Percentiles rank a stretch among this genome's conserved stretches.
Evolutionary conservation across 2,797 vertebrate genomes (phyloP).

Genomic region (Threskiornis aethiopicus): DNA sequence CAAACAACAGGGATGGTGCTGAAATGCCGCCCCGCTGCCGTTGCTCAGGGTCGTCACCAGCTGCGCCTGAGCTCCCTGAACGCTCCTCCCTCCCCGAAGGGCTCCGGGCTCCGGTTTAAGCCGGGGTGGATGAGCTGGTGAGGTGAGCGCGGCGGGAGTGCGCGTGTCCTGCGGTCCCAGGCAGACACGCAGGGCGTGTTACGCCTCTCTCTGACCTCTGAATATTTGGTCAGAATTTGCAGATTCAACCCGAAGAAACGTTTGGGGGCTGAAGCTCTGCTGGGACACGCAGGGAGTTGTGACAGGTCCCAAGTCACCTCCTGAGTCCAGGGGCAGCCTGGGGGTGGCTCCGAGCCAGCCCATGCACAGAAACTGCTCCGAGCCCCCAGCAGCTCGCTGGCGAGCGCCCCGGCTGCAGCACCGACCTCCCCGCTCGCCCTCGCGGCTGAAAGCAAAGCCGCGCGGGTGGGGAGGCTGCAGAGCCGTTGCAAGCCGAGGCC

Average conservation of each 20-base stretch:
- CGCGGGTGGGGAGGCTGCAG: fast-evolving
- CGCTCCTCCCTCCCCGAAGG: neutral
- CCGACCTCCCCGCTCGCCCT: neutral
- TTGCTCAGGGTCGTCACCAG: neutral
- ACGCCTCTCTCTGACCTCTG: neutral
- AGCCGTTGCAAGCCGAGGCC: neutral
- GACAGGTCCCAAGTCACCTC: neutral
- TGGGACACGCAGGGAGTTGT: neutral
- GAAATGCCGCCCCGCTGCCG: fast-evolving
- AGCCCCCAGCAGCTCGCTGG: fast-evolving
- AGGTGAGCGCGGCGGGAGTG: neutral
- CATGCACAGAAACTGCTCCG: neutral
- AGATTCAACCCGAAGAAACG: neutral
- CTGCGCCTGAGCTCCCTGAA: neutral
- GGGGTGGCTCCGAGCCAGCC: neutral
- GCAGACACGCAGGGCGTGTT: neutral
- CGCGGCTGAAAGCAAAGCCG: neutral
- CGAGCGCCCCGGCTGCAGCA: neutral
- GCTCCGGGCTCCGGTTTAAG: neutral
- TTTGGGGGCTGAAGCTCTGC: neutral
- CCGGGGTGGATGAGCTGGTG: neutral
- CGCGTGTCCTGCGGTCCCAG: neutral
- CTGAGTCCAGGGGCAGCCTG: too few species aligned
- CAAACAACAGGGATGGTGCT: neutral
- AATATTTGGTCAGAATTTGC: neutral